Evolutionary conservation across 2,888 invertebrate species (phyloP), one percentile per base, ranked within the genome.

Genomic region (Mythimna impura): DNA sequence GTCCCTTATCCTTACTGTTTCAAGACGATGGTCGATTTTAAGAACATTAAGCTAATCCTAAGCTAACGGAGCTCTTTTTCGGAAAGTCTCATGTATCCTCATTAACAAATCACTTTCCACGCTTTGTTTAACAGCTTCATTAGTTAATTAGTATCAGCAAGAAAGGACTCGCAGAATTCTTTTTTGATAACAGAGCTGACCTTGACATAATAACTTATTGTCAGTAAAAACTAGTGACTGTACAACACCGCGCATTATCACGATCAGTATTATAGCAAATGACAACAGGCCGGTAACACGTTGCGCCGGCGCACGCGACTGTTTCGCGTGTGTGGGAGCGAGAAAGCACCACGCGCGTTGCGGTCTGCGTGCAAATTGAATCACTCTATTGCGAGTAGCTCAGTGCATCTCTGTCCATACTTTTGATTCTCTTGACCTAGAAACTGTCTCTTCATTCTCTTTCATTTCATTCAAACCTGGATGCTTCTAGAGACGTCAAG

Each of bases 301-400:
- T 12, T 22, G 36, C 30, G 58, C 47, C 47, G 62, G 17, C 43
- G 14, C 47, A 36, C 20, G 54, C n/a, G 20, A 36, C 36, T 8
- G 22, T n/a, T 9, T 17, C 55, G 20, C 47, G 20, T 22, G 47
- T 50, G 30, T 57, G 36, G 10, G 78, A 78, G 55, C 30, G 70
- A 77, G 78, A 77, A 20, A 62, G 61, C 70, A 77, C 70, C 78
- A 64, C 75, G 67, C 66, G 34, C 55, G 6, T 14, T 5, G 3
- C 12, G 60, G n/a, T 36, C 60, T 3, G 14, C 22, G 55, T 43
- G 50, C 22, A 2, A 34, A 64, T 61, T 60, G 58, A 60, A 64
- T 64, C 36, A 61, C 36, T 20, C 34, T 22, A 43, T 50, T 22
- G 8, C 36, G 36, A 43, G 54, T 47, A 43, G 54, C 50, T 64